Conservation (phyloP, 2,113 vertebrate genomes). For the Odontesthes bonariensis region DNA sequence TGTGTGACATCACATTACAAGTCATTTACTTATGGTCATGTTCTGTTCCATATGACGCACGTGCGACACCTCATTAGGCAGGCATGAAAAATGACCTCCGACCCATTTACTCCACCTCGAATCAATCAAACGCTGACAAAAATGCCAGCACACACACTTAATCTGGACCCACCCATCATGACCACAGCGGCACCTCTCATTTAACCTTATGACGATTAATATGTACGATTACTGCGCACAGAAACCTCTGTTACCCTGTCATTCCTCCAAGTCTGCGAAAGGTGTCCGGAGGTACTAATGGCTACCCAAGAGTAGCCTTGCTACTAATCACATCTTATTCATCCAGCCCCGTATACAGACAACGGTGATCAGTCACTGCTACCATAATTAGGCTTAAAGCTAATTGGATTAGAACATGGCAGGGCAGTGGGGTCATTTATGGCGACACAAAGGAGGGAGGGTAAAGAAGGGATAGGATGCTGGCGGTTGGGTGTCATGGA, state of each 20-base stretch:
- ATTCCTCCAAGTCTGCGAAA: slow-evolving; percentile 51
- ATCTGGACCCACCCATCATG: slow-evolving; percentile 58
- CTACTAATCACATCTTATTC: slow-evolving; percentile 70
- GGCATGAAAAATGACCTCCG: slow-evolving; percentile 60
- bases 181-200: slow-evolving; percentile 49
- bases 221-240: slow-evolving; percentile 64
- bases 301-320: slow-evolving; percentile 58
- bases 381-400: slow-evolving; percentile 71
- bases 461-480: not conserved
- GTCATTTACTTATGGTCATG: not conserved
- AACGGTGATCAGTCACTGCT: slow-evolving; percentile 75
- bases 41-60: slow-evolving; percentile 33
- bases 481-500: slow-evolving; percentile 9
- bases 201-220: slow-evolving; percentile 71
- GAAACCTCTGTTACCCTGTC: slow-evolving; percentile 47
- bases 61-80: slow-evolving; percentile 55
- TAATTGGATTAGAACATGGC: slow-evolving; percentile 77
- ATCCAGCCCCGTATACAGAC: slow-evolving; percentile 61
- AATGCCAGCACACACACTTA: slow-evolving; percentile 60
- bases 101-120: slow-evolving; percentile 61
- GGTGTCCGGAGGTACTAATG: slow-evolving; percentile 69
- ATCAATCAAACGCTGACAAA: slow-evolving; percentile 69
- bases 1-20: too few species aligned
- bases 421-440: slow-evolving; percentile 60
- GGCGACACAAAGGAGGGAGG: slow-evolving; percentile 3